Evolutionary conservation across 2,797 vertebrate genomes (phyloP).

Genomic region (Trichosurus vulpecula): DNA sequence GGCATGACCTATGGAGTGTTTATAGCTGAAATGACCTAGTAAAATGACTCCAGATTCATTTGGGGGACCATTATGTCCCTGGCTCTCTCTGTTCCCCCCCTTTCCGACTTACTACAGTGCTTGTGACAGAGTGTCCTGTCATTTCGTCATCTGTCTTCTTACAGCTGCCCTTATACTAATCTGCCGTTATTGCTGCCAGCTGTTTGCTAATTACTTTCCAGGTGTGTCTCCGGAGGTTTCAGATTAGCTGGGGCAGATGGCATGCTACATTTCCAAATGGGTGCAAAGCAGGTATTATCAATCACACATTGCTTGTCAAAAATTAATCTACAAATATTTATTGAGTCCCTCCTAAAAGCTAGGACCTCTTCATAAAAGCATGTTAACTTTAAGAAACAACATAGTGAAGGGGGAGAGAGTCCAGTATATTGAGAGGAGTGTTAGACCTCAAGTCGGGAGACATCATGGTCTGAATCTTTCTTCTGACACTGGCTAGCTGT

Average conservation of each 20-base stretch:
- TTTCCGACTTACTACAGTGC: neutral
- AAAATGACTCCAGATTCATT: neutral
- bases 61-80: neutral
- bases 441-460: neutral
- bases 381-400: conserved; percentile 48
- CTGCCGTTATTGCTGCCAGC: neutral
- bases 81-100: neutral
- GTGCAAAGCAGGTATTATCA: neutral
- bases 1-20: neutral
- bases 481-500: neutral
- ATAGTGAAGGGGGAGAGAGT: neutral
- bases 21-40: neutral
- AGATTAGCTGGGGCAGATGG: conserved; percentile 18
- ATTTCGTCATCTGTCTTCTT: conserved; percentile 37
- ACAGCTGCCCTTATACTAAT: conserved; percentile 27
- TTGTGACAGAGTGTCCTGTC: neutral
- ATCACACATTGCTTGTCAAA: neutral
- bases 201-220: conserved; percentile 25
- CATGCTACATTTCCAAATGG: neutral
- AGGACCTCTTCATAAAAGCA: conserved; percentile 53
- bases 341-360: neutral
- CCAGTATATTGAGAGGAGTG: neutral
- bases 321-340: conserved; percentile 14
- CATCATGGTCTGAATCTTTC: neutral
- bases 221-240: conserved; percentile 22